A percentile compares a stretch with the other conserved stretches of the same genome.
phyloP scores from a whole-genome alignment of 2,797 vertebrate species.

The Mus minutoides region DNA sequence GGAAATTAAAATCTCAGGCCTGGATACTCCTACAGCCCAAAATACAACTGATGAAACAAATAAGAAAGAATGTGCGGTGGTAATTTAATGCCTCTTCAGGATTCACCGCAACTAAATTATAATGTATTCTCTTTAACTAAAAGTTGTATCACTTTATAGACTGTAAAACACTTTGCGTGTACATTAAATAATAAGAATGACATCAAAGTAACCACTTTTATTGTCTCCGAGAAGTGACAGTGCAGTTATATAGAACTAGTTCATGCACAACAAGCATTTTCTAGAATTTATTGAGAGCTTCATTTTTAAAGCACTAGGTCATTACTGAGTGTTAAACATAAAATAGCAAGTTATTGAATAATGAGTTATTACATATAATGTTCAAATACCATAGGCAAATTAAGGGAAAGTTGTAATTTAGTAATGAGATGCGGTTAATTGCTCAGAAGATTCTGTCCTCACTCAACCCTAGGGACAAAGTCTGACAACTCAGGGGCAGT shows the following conservation, averaged over 20 bases:
- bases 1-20: slow-evolving; percentile 4
- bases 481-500: background rate
- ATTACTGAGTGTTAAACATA: slow-evolving; percentile 27
- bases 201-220: slow-evolving; percentile 39
- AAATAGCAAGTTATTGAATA: slow-evolving; percentile 42
- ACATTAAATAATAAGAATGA: slow-evolving; percentile 43
- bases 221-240: background rate
- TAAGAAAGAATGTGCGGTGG: background rate
- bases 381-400: slow-evolving; percentile 45
- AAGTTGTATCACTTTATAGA: slow-evolving; percentile 7
- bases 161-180: background rate
- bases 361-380: background rate
- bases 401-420: background rate
- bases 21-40: background rate
- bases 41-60: slow-evolving; percentile 55
- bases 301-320: slow-evolving; percentile 28
- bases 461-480: background rate
- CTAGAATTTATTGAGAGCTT: background rate
- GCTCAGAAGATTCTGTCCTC: background rate
- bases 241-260: background rate
- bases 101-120: background rate
- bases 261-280: background rate
- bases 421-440: background rate
- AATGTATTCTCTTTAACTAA: slow-evolving; percentile 38
- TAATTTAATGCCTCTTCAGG: slow-evolving; percentile 41